Base-by-base conservation (phyloP, 2,888 invertebrate genomes). In the Trilocha varians region DNA sequence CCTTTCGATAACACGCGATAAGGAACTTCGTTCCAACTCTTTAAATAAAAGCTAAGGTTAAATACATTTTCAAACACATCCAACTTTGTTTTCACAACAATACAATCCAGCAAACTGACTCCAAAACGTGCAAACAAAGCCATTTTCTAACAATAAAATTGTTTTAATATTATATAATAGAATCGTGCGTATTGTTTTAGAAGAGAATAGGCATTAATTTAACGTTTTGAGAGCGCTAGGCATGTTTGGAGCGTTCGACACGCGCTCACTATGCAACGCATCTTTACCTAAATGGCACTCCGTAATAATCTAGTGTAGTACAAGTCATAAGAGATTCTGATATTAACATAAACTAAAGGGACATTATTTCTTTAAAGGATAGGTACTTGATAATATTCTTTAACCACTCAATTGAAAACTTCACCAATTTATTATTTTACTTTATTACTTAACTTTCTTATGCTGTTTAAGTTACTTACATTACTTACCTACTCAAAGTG, bases 261-360 rank as follows among this genome's bases (percentile, higher is more conserved):
- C 39, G 34, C 49, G 47, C 51, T 49, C 59, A 65, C 65, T 64
- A 65, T 65, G 50, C 51, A 46, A 51, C 50, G 55, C 62, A 62
- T 65, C 65, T 53, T 49, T 49, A 47, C 50, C 49, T 45, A 53
- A 56, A 56, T 54, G 50, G 46, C 47, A 48, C 45, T 45, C 45
- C 46, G 44, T 50, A 49, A 52, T 50, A 45, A 43, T 42, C 48
- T 41, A 38, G 36, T 44, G 13, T 48, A 54, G 52, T 36, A 13
- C 44, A 56, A 57, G 52, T 37, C 14, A 50, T n/a, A 38, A 48
- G 47, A 41, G 11, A 16, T 34, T 34, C 16, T 34, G 33, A 13
- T 14, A 16, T 15, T 25, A 38, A 38, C 25, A 11, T n/a, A n/a
- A n/a, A n/a, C 13, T 6, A 34, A 2, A 5, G 5, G 6, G 34